Conservation (phyloP, 2,888 invertebrate genomes). For the Bugula neritina region DNA sequence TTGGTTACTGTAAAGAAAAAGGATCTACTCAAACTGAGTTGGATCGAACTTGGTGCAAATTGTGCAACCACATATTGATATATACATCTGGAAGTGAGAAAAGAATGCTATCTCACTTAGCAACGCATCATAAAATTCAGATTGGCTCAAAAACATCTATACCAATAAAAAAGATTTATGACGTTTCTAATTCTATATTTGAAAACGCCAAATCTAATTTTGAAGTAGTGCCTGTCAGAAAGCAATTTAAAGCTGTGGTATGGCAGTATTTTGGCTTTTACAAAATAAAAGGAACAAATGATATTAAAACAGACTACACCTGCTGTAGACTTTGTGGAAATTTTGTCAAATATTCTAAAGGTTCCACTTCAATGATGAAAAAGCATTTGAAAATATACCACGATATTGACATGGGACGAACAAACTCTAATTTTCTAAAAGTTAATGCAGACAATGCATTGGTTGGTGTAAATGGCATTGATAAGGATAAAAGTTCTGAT, state of each 20-base stretch:
- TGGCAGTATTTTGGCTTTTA: conserved; percentile 20
- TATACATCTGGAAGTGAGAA: background rate
- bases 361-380: background rate
- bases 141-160: too few species aligned
- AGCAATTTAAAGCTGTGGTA: background rate
- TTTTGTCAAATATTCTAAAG: background rate
- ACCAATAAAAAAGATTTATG: too few species aligned
- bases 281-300: background rate
- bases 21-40: background rate
- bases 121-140: background rate
- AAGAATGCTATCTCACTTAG: background rate
- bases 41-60: conserved; percentile 13
- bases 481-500: too few species aligned
- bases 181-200: too few species aligned
- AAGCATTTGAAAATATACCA: background rate
- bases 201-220: background rate
- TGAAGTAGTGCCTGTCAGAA: background rate
- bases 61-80: background rate
- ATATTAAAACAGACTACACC: background rate
- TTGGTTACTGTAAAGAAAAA: conserved; percentile 3
- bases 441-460: too few species aligned
- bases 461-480: too few species aligned
- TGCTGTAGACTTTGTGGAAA: background rate
- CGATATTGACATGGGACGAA: background rate
- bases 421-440: too few species aligned